Conservation (phyloP, 1,140 invertebrate species). For the Drosophila oshimai region DNA sequence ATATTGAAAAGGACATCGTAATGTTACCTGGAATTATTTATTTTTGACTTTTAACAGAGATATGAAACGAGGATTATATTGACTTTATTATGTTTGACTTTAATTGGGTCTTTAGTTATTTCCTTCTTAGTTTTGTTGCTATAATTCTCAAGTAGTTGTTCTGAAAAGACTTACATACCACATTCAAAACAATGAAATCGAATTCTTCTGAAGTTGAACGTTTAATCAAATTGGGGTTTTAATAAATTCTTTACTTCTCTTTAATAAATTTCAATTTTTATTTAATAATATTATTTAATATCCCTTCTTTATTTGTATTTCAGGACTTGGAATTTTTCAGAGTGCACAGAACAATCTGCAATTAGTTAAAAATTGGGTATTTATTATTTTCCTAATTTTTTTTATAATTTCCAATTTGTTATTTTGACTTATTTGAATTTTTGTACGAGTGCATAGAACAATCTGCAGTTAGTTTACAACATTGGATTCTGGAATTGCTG, state of each 20-base stretch:
- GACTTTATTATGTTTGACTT: too few relatives aligned
- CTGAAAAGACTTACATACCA: too few relatives aligned
- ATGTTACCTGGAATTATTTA: too few relatives aligned
- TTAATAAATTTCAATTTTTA: not conserved
- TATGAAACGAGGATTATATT: too few relatives aligned
- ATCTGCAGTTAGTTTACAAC: conserved; percentile 34
- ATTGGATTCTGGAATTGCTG: conserved; percentile 20
- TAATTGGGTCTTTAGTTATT: too few relatives aligned
- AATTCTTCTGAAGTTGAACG: too few relatives aligned
- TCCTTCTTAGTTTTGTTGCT: not conserved
- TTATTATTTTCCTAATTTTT: not conserved
- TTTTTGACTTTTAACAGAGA: too few relatives aligned
- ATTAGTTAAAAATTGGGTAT: too few relatives aligned
- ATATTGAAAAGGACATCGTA: not conserved
- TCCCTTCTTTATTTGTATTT: not conserved
- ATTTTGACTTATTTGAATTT: not conserved
- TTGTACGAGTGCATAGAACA: not conserved
- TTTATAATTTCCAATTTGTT: not conserved
- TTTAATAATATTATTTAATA: too few relatives aligned
- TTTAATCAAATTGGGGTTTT: too few relatives aligned
- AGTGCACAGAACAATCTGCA: conserved; percentile 15
- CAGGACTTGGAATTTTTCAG: too few relatives aligned
- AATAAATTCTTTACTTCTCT: not conserved
- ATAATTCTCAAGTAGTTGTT: not conserved
- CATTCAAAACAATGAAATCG: too few relatives aligned